phyloP scores from a whole-genome alignment of 2,888 invertebrate genomes.

The Unio pictorum region DNA sequence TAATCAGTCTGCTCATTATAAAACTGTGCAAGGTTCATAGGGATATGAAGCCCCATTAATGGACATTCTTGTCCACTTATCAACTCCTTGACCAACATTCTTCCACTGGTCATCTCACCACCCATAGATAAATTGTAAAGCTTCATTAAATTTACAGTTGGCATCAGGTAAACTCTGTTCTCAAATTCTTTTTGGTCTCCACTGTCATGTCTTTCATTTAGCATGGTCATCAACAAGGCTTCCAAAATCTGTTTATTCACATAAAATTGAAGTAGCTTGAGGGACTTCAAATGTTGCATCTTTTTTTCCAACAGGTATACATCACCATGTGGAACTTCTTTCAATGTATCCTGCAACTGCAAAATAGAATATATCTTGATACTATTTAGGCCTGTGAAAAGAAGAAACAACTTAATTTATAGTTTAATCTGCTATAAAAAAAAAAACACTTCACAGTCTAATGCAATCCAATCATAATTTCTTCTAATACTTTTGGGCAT shows the following conservation, averaged over 20 bases:
- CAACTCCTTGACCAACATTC: conserved; percentile 28
- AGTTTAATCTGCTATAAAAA: too few relatives aligned
- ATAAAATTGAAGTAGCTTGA: conserved; percentile 24
- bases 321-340: conserved; percentile 25
- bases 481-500: too few relatives aligned
- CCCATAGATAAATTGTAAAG: conserved; percentile 37
- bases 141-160: conserved; percentile 19
- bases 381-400: too few relatives aligned
- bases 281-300: conserved; percentile 17
- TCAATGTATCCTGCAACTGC: conserved; percentile 20
- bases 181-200: conserved; percentile 2
- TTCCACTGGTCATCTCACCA: conserved; percentile 42
- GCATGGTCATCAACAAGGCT: conserved; percentile 27
- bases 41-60: conserved; percentile 7
- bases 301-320: conserved; percentile 28
- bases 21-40: neutral
- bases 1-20: conserved; percentile 11
- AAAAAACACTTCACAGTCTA: too few relatives aligned
- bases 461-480: too few relatives aligned
- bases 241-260: conserved; percentile 22
- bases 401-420: too few relatives aligned
- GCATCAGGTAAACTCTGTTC: conserved; percentile 29
- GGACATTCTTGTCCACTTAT: conserved; percentile 14
- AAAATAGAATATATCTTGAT: conserved; percentile 12
- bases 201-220: conserved; percentile 22